A percentile compares a stretch with the other conserved stretches of the same genome.
phyloP scores from a whole-genome alignment of 1,140 invertebrate species.

The Diachasmimorpha longicaudata region DNA sequence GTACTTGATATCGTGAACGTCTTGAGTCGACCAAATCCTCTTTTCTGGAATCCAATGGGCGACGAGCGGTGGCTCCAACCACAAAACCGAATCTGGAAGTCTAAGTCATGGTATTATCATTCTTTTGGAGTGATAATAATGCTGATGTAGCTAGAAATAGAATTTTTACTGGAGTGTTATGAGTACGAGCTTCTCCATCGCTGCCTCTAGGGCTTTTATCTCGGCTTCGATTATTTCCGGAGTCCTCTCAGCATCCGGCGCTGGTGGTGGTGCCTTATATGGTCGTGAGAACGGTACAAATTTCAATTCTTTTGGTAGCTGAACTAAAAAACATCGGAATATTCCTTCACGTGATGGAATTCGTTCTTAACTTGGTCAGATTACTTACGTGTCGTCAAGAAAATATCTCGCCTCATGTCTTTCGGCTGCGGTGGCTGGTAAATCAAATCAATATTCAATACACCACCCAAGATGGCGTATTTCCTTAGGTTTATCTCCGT shows the following conservation, averaged over 20 bases:
- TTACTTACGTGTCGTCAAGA: constrained; percentile 58
- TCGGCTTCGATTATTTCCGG: constrained; percentile 84
- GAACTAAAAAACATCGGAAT: constrained; percentile 62
- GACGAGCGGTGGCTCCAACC: constrained; percentile 82
- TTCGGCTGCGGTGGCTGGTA: constrained; percentile 72
- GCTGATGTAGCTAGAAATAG: not conserved
- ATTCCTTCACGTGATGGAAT: not conserved
- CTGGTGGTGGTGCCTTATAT: constrained; percentile 73
- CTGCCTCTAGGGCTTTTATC: constrained; percentile 74
- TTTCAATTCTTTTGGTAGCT: constrained; percentile 70
- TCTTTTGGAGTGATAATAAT: not conserved
- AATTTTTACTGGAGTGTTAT: constrained; percentile 71
- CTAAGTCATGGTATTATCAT: constrained; percentile 50
- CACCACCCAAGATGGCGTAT: constrained; percentile 70
- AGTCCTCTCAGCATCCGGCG: constrained; percentile 70
- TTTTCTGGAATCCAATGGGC: constrained; percentile 74
- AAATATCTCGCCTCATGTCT: constrained; percentile 55
- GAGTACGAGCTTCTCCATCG: constrained; percentile 74
- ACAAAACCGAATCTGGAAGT: constrained; percentile 76
- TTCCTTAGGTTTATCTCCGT: constrained; percentile 73
- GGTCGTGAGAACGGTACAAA: constrained; percentile 72
- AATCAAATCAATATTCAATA: constrained; percentile 70
- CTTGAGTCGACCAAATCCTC: constrained; percentile 74
- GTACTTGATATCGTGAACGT: constrained; percentile 81
- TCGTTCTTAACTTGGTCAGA: not conserved